A percentile compares a stretch with the other conserved stretches of the same genome.
These are phyloP conservation scores for Calliphora vicina DNA, from an alignment of 1,140 invertebrate genomes.

Conservation along the genomic window DNA sequence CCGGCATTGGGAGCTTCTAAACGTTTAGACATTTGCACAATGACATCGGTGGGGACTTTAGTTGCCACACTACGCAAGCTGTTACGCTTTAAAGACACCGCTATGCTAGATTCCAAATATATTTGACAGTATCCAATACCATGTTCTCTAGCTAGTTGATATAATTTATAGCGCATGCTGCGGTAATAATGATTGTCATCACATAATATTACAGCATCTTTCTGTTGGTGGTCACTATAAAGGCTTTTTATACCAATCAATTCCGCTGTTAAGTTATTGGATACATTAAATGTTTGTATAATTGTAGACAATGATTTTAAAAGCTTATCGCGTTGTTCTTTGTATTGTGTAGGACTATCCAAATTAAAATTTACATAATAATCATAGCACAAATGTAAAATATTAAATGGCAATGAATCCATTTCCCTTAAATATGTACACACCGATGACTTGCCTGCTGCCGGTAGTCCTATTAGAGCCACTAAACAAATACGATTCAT, in stretches of 20 bases:
- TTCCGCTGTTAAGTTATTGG: not conserved
- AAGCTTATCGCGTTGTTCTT: conserved; percentile 44
- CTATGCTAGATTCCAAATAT: conserved; percentile 39
- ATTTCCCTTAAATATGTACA: conserved; percentile 45
- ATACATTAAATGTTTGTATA: not conserved
- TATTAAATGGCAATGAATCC: conserved; percentile 35
- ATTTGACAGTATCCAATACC: conserved; percentile 47
- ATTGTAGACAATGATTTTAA: conserved; percentile 36
- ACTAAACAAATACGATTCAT: conserved; percentile 49
- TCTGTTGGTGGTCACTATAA: not conserved
- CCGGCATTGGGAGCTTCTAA: conserved; percentile 44
- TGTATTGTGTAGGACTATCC: conserved; percentile 39
- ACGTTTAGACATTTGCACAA: conserved; percentile 45
- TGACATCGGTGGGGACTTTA: conserved; percentile 39
- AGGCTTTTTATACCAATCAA: not conserved
- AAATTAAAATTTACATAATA: conserved; percentile 38
- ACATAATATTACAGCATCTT: conserved; percentile 45
- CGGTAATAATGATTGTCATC: conserved; percentile 58
- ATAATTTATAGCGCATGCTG: conserved; percentile 54
- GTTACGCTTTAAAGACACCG: conserved; percentile 42
- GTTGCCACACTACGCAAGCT: not conserved
- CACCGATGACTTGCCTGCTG: conserved; percentile 49
- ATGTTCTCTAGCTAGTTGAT: conserved; percentile 44
- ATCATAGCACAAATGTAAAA: conserved; percentile 55
- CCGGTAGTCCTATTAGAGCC: conserved; percentile 53